A percentile compares a stretch with the other conserved stretches of the same genome.
These are phyloP conservation scores for Spisula solida DNA, from an alignment of 2,888 invertebrate species.

Conservation along the genomic window DNA sequence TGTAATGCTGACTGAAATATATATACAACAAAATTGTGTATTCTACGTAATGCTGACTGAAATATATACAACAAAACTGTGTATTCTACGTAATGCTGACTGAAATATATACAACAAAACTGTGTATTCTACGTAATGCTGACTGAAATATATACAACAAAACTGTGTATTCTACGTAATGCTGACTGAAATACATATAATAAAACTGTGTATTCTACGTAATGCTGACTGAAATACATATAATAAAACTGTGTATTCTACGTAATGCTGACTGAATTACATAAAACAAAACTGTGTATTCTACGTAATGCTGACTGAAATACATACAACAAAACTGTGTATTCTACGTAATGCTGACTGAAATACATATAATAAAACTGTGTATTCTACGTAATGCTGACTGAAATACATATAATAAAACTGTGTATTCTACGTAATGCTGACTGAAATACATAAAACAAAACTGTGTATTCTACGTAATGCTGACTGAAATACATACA, in stretches of 20 bases:
- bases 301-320: constrained; percentile 91
- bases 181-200: constrained; percentile 89
- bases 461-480: too few species aligned
- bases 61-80: constrained; percentile 72
- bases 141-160: constrained; percentile 87
- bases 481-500: constrained; percentile 89
- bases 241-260: too few species aligned
- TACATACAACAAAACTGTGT: not conserved
- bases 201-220: too few species aligned
- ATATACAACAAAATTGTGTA: too few species aligned
- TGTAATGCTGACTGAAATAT: too few species aligned
- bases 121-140: constrained; percentile 92
- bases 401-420: constrained; percentile 85
- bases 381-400: constrained; percentile 92
- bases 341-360: constrained; percentile 91
- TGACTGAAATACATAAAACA: constrained; percentile 87
- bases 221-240: constrained; percentile 90
- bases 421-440: too few species aligned
- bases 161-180: too few species aligned
- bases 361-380: constrained; percentile 73
- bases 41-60: constrained; percentile 91
- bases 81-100: constrained; percentile 92
- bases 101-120: constrained; percentile 82
- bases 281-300: too few species aligned
- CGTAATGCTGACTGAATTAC: constrained; percentile 90